phyloP scores from a whole-genome alignment of 92 coral and sea anemone species.

The Virgularia gustaviana region DNA sequence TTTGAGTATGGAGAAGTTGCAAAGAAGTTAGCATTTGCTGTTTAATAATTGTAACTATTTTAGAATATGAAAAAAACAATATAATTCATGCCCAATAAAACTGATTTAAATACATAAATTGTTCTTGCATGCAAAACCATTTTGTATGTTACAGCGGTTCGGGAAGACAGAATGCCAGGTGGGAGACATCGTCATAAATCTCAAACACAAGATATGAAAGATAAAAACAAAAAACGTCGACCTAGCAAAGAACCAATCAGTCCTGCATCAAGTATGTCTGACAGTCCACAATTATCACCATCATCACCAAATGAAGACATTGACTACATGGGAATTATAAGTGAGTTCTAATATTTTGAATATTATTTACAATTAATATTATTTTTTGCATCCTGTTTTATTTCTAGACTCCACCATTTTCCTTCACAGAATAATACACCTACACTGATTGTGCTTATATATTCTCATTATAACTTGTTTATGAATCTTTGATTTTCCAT shows the following conservation, averaged over 20 bases:
- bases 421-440: too few relatives aligned
- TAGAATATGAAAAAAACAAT: too few relatives aligned
- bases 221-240: conserved; percentile 29
- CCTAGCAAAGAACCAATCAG: conserved; percentile 12
- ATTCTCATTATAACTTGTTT: too few relatives aligned
- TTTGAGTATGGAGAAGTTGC: too few relatives aligned
- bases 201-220: conserved; percentile 28
- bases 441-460: too few relatives aligned
- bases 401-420: too few relatives aligned
- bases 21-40: too few relatives aligned
- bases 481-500: too few relatives aligned
- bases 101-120: neutral
- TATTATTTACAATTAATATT: too few relatives aligned
- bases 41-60: too few relatives aligned
- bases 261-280: conserved; percentile 13
- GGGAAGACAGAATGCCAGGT: conserved; percentile 93
- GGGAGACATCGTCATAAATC: conserved; percentile 95
- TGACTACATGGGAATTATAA: conserved; percentile 65
- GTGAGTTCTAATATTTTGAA: too few relatives aligned
- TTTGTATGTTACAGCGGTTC: conserved; percentile 59
- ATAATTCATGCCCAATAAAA: neutral
- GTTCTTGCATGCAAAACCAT: neutral
- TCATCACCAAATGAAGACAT: conserved; percentile 16
- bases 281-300: conserved; percentile 8
- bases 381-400: too few relatives aligned